Evolutionary conservation across 1,140 invertebrate genomes (phyloP), one percentile per base, ranked within the genome.

Genomic region (Samia ricini): DNA sequence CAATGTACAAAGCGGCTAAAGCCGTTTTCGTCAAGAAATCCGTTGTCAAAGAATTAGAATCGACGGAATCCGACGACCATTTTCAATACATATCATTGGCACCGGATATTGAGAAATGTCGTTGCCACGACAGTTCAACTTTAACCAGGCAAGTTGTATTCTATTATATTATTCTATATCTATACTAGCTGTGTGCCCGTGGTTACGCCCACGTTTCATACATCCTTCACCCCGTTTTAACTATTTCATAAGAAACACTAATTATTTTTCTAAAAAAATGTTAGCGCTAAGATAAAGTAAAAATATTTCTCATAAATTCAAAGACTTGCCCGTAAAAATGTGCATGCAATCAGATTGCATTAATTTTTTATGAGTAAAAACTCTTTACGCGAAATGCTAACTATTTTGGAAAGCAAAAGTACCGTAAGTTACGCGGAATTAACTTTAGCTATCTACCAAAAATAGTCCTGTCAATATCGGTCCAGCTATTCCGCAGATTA

Each of bases 1-100:
- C 79, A 86, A 86, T 85, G 82, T 60, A 77, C 83, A 72, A 73
- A 64, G 63, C 83, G 83, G 83, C 80, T 63, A 20, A 72, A 69
- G 81, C 83, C 83, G 81, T 84, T 57, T 64, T 64, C 15, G 10
- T 56, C 36, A 64, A 66, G 52, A 73, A 68, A 69, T 65, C 64
- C 54, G 66, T 68, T 24, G 63, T 73, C 18, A 81, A 72, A 15
- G 33, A 42, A 63, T 69, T 84, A 6, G 76, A 79, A 60, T 89
- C 83, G 1, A 89, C 86, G 62, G 86, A 89, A 68, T 83, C 86
- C 4, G 86, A 89, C 56, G 81, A 89, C 23, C 79, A 86, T 51
- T 79, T 82, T 77, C 74, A 64, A 33, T 71, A 66, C 51, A 72
- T 80, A 57, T 70, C 74, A 22, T 62, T 73, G 4, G 84, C 86